phyloP scores from a whole-genome alignment of 1,140 invertebrate species.

The Achroia grisella region DNA sequence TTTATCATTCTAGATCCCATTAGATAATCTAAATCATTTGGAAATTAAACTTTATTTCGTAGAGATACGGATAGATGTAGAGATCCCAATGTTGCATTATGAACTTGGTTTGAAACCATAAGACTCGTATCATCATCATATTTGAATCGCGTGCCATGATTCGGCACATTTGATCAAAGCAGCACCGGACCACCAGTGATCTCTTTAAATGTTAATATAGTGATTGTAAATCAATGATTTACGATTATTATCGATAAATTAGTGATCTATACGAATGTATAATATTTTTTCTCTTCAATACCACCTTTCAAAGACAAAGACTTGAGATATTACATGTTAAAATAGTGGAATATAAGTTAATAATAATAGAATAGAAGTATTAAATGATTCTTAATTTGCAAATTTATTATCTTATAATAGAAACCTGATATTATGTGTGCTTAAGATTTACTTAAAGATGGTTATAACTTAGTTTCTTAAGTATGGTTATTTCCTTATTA shows the following conservation, averaged over 20 bases:
- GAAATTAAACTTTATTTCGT: conserved; percentile 20
- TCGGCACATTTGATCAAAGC: conserved; percentile 64
- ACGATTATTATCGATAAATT: conserved; percentile 3
- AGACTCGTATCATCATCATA: conserved; percentile 64
- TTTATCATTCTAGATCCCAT: neutral
- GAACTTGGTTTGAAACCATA: conserved; percentile 27
- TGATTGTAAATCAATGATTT: conserved; percentile 13
- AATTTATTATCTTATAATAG: too few relatives aligned
- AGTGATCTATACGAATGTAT: neutral
- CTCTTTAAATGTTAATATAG: conserved; percentile 26
- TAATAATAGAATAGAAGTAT: too few relatives aligned
- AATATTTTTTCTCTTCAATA: too few relatives aligned
- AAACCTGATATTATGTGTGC: too few relatives aligned
- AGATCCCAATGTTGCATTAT: conserved; percentile 4
- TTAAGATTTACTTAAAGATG: too few relatives aligned
- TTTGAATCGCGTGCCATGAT: conserved; percentile 68
- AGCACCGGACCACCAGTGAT: conserved; percentile 60
- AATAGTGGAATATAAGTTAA: too few relatives aligned
- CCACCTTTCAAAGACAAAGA: too few relatives aligned
- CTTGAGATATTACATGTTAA: too few relatives aligned
- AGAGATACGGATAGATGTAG: conserved; percentile 10
- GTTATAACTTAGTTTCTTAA: too few relatives aligned
- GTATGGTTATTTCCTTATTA: too few relatives aligned
- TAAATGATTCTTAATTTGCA: too few relatives aligned
- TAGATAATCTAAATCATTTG: neutral